Base-by-base conservation (phyloP, 2,888 invertebrate species). In the Chymomyza caudatula region DNA sequence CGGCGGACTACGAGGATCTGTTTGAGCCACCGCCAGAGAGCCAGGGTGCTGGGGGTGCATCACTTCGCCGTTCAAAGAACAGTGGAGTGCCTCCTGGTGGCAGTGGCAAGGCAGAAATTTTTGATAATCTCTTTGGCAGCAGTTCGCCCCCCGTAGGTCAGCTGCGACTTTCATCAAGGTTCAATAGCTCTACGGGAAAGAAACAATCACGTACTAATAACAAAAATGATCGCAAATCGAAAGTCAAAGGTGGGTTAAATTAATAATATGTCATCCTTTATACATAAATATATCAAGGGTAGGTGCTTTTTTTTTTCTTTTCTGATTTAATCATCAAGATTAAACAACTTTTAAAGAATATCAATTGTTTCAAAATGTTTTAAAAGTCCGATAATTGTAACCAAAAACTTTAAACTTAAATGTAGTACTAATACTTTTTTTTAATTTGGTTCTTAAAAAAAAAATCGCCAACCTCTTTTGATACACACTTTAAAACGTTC, bases 1-100 rank as follows among this genome's bases (percentile, higher is more conserved):
- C 96, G n/a, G 95, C 94, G 82, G 95, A 96, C 90, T 96, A 95
- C 88, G 96, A 96, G 81, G 96, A 96, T 89, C 92, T 96, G 73
- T 96, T 96, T 91, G 95, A 95, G 89, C 96, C 96, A 58, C 96
- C 95, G 11, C 84, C 86, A 62, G 90, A 90, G 56, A 78, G 69
- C 37, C 29, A 37, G 29, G 79, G 72, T 44, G 68, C 71, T 3
- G 17, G 51, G n/a, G 65, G 69, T n/a, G 51, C 64, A 17, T n/a
- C 61, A n/a, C 70, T 64, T 23, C 71, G 87, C 11, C 85, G 88
- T 0, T 47, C 67, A 0, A 83, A 79, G 60, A 74, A 72, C 20
- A 61, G 56, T 68, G 68, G 58, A n/a, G 65, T 57, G n/a, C 55
- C 43, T 11, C 63, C 70, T 19, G 81, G 81, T 67, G 69, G 60